Evolutionary conservation across 2,113 vertebrate genomes (phyloP).

Genomic region (Fulica atra): DNA sequence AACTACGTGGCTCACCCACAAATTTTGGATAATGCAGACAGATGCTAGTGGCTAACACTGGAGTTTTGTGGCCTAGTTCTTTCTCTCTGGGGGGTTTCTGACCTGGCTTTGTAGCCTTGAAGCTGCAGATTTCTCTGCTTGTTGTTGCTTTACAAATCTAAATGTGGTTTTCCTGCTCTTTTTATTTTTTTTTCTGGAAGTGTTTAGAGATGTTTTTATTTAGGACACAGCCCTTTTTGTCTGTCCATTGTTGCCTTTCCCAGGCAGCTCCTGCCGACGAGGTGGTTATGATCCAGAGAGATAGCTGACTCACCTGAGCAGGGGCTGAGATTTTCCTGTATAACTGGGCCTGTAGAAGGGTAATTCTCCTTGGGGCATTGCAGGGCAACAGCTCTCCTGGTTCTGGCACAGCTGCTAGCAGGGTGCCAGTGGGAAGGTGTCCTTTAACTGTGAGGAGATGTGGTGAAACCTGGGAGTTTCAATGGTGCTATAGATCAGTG

Average conservation of each 20-base stretch:
- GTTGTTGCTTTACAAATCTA: background rate
- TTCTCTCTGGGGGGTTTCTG: conserved; percentile 12
- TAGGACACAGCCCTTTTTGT: background rate
- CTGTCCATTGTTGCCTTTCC: background rate
- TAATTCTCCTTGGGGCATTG: conserved; percentile 26
- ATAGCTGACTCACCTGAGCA: conserved; percentile 1
- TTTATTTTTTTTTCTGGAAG: background rate
- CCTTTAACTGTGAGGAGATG: background rate
- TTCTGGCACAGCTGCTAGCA: background rate
- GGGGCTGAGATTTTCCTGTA: background rate
- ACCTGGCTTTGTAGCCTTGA: background rate
- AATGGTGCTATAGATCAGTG: background rate
- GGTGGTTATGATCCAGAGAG: background rate
- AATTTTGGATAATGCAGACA: background rate
- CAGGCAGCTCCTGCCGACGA: background rate
- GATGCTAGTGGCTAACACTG: background rate
- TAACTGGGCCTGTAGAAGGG: background rate
- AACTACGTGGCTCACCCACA: background rate
- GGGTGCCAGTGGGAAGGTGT: background rate
- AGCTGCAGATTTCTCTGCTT: conserved; percentile 1
- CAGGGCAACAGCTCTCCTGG: background rate
- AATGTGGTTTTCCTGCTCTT: background rate
- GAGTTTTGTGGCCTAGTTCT: background rate
- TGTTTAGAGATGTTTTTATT: background rate
- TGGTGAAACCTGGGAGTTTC: background rate